Percentiles rank a stretch among this genome's conserved stretches.
Evolutionary conservation across 2,888 invertebrate species (phyloP).

Genomic region (Tanypteryx hageni): DNA sequence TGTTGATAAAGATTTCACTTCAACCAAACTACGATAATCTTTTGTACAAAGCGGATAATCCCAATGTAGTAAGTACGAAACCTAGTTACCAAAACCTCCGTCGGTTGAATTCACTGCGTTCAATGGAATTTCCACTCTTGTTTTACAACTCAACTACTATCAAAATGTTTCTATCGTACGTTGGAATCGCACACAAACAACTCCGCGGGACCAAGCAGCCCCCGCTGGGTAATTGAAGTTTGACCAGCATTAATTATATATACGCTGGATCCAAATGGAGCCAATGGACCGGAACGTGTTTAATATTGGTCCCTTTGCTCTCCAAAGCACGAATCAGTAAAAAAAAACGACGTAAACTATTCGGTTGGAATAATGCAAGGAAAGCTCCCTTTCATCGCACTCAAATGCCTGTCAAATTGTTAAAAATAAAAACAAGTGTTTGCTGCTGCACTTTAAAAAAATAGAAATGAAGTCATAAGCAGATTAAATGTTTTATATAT

Average conservation of each 20-base stretch:
- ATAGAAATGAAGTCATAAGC: too few relatives aligned
- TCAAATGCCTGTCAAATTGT: neutral
- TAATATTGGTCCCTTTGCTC: neutral
- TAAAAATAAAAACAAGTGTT: too few relatives aligned
- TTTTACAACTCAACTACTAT: neutral
- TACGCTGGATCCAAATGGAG: neutral
- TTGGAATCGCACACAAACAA: neutral
- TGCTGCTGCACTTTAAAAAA: too few relatives aligned
- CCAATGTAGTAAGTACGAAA: neutral
- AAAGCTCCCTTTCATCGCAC: neutral
- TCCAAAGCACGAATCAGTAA: neutral
- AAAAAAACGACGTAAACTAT: neutral
- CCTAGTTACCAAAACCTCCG: neutral
- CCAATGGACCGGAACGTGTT: neutral
- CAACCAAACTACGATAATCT: neutral
- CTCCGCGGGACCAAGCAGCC: neutral
- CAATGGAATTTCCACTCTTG: neutral
- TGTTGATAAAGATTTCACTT: neutral
- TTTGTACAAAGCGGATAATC: constrained; percentile 9
- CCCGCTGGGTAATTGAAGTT: neutral
- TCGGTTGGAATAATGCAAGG: neutral
- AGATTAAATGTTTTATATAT: too few relatives aligned
- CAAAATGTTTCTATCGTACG: neutral
- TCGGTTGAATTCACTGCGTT: neutral
- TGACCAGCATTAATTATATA: constrained; percentile 10